Evolutionary conservation across 2,888 invertebrate genomes (phyloP).

Genomic region (Holacanthella duospinosa): DNA sequence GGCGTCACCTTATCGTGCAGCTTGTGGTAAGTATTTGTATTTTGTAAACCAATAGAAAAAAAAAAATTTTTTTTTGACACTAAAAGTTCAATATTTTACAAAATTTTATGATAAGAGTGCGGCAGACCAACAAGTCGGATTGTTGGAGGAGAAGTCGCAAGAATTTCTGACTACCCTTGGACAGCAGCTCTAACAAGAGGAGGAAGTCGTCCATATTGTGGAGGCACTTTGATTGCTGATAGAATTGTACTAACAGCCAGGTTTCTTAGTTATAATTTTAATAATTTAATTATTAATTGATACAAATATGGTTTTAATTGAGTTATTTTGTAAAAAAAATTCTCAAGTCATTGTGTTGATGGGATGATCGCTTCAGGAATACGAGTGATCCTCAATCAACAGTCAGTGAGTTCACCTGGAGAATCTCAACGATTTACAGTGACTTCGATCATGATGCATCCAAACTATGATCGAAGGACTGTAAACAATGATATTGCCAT

Average conservation of each 20-base stretch:
- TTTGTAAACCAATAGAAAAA: too few species aligned
- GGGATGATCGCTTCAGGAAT: slow-evolving; percentile 44
- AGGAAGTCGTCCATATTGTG: slow-evolving; percentile 78
- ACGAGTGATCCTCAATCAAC: slow-evolving; percentile 6
- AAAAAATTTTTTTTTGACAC: too few species aligned
- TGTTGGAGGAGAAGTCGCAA: slow-evolving; percentile 65
- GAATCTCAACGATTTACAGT: slow-evolving; percentile 9
- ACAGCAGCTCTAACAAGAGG: slow-evolving; percentile 67
- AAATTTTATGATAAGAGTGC: slow-evolving; percentile 9
- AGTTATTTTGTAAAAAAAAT: background rate
- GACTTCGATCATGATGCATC: slow-evolving; percentile 29
- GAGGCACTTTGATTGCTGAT: slow-evolving; percentile 63
- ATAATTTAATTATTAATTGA: too few species aligned
- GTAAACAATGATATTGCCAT: slow-evolving; percentile 29
- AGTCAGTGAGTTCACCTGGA: background rate
- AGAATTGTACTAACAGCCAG: slow-evolving; percentile 59
- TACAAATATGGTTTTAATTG: background rate
- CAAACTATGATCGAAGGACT: slow-evolving; percentile 25
- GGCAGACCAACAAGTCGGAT: slow-evolving; percentile 53
- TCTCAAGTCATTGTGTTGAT: slow-evolving; percentile 61
- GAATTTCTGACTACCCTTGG: slow-evolving; percentile 72
- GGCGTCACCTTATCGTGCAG: background rate
- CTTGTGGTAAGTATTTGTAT: slow-evolving; percentile 6
- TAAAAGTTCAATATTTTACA: too few species aligned
- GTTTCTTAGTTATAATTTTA: too few species aligned